A percentile compares a stretch with the other conserved stretches of the same genome.
These are phyloP conservation scores for Phallusia fumigata DNA, from an alignment of 23 tunicate species.

Conservation along the genomic window DNA sequence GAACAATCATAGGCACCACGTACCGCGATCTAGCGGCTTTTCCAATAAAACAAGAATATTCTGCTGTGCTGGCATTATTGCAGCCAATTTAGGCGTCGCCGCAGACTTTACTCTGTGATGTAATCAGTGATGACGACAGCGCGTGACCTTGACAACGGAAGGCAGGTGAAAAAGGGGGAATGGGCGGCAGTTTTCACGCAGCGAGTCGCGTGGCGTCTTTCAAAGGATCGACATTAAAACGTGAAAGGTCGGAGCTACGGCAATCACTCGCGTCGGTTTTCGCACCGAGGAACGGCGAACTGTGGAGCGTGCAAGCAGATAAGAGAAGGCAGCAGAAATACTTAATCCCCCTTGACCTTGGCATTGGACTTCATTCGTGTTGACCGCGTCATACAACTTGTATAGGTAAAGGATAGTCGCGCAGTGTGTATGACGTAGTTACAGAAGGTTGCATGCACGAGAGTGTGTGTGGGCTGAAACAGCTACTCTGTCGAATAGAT, in stretches of 20 bases:
- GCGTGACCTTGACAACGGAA: slow-evolving; percentile 7
- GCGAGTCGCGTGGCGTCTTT: neutral
- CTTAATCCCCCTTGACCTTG: neutral
- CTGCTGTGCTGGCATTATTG: no score
- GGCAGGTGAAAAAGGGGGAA: neutral
- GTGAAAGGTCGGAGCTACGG: neutral
- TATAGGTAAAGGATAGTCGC: no score
- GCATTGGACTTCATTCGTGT: neutral
- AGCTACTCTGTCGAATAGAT: no score
- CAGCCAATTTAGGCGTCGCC: neutral
- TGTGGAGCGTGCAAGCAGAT: neutral
- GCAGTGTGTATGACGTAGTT: no score
- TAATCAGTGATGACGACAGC: neutral
- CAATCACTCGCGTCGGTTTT: neutral
- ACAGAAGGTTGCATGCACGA: no score
- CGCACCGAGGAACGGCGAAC: neutral
- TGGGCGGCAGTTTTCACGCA: neutral
- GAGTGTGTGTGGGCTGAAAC: no score
- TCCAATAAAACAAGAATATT: no score
- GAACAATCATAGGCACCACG: no score
- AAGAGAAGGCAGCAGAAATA: neutral
- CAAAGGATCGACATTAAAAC: neutral
- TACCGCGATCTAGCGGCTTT: no score
- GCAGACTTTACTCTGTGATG: neutral
- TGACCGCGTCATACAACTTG: no score